Conservation (phyloP, 2,888 invertebrate species). For the Bellardia bayeri region DNA sequence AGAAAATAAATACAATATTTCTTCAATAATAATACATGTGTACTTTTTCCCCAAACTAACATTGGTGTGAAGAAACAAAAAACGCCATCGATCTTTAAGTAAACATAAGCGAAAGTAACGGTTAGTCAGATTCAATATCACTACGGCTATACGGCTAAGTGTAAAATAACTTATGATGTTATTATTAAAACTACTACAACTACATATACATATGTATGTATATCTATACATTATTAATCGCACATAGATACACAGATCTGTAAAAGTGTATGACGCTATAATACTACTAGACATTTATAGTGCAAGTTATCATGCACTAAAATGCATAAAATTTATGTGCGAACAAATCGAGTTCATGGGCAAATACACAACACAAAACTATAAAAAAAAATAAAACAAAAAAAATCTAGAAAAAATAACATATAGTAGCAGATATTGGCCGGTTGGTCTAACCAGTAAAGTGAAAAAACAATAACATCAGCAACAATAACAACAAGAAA, state of each 20-base stretch:
- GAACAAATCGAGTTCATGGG: constrained; percentile 72
- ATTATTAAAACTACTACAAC: constrained; percentile 11
- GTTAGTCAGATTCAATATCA: constrained; percentile 44
- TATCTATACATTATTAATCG: background rate
- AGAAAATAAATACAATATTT: background rate
- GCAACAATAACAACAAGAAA: background rate
- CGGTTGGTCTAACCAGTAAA: constrained; percentile 49
- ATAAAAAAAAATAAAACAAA: constrained; percentile 37
- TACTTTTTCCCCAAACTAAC: background rate
- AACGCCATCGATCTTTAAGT: constrained; percentile 23
- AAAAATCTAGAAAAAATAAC: background rate
- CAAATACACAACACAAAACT: constrained; percentile 50
- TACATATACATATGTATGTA: constrained; percentile 1
- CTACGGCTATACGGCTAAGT: background rate
- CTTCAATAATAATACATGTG: too few species aligned
- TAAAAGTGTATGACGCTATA: constrained; percentile 28
- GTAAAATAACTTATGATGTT: constrained; percentile 28
- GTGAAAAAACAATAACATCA: background rate
- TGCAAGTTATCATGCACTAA: constrained; percentile 64
- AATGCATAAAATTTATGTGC: constrained; percentile 67
- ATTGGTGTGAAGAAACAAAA: background rate
- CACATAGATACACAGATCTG: constrained; percentile 8
- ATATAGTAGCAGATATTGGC: constrained; percentile 46
- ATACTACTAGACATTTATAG: constrained; percentile 55
- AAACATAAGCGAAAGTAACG: constrained; percentile 61